Conservation (phyloP, 2,113 vertebrate genomes). For the Dunckerocampus dactyliophorus region DNA sequence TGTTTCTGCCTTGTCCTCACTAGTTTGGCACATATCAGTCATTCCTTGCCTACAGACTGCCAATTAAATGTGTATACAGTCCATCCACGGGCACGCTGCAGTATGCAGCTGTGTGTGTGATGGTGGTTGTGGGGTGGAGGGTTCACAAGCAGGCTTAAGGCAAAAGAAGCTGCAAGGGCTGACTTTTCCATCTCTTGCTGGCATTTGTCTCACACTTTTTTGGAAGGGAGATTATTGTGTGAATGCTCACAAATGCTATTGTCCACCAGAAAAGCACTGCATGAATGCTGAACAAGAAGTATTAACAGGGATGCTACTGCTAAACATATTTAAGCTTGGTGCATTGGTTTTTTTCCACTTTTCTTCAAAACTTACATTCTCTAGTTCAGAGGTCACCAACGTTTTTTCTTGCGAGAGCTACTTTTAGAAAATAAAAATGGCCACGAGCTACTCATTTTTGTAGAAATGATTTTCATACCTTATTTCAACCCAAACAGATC, state of each 20-base stretch:
- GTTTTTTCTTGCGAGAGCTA: too few species aligned
- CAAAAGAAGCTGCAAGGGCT: constrained; percentile 52
- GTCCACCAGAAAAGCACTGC: too few species aligned
- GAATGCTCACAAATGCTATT: too few species aligned
- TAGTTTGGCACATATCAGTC: constrained; percentile 54
- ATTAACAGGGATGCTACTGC: too few species aligned
- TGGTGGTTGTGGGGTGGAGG: constrained; percentile 15
- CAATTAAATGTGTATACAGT: constrained; percentile 48
- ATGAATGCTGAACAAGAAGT: background rate
- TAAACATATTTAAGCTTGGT: too few species aligned
- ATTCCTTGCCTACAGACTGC: constrained; percentile 31
- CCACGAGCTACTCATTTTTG: too few species aligned
- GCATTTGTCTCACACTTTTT: constrained; percentile 66
- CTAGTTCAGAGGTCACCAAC: too few species aligned
- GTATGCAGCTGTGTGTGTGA: constrained; percentile 14
- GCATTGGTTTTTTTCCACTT: too few species aligned
- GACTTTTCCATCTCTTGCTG: constrained; percentile 55
- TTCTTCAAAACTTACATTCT: too few species aligned
- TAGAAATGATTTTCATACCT: too few species aligned
- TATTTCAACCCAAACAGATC: too few species aligned
- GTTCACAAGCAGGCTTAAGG: constrained; percentile 39
- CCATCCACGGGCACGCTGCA: constrained; percentile 32
- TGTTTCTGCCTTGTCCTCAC: constrained; percentile 24
- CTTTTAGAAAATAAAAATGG: too few species aligned
- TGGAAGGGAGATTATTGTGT: constrained; percentile 26